Evolutionary conservation across 1,140 invertebrate genomes (phyloP).

Genomic region (Archivesica marissinica): DNA sequence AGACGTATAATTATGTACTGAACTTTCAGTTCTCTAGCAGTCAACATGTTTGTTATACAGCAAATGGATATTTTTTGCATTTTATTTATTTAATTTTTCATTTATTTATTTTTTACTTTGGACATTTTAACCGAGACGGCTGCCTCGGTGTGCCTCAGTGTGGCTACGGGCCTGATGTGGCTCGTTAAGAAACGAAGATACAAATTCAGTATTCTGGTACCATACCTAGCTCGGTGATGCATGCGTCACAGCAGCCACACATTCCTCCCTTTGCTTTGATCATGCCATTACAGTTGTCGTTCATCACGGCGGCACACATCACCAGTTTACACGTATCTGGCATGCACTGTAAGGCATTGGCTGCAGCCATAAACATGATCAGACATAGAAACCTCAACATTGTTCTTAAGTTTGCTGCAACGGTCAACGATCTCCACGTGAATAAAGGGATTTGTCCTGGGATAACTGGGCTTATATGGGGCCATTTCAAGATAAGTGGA

Average conservation of each 20-base stretch:
- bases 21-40: no score
- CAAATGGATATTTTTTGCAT: no score
- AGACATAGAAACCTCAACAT: conserved; percentile 49
- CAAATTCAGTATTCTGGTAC: background rate
- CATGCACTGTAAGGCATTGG: conserved; percentile 52
- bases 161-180: no score
- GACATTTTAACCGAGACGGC: no score
- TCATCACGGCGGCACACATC: conserved; percentile 53
- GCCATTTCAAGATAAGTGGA: conserved; percentile 11
- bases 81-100: no score
- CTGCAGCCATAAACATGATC: background rate
- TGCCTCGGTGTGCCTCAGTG: no score
- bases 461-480: background rate
- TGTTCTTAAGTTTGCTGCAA: background rate
- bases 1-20: no score
- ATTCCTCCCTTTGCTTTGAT: conserved; percentile 62
- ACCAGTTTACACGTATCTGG: conserved; percentile 54
- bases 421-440: background rate
- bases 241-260: conserved; percentile 69
- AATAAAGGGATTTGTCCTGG: no score
- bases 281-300: conserved; percentile 57
- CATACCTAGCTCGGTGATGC: conserved; percentile 54
- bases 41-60: no score
- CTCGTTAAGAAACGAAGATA: no score
- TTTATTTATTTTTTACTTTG: no score